Conservation (phyloP, 2,888 invertebrate genomes). For the Lithodes maja region DNA sequence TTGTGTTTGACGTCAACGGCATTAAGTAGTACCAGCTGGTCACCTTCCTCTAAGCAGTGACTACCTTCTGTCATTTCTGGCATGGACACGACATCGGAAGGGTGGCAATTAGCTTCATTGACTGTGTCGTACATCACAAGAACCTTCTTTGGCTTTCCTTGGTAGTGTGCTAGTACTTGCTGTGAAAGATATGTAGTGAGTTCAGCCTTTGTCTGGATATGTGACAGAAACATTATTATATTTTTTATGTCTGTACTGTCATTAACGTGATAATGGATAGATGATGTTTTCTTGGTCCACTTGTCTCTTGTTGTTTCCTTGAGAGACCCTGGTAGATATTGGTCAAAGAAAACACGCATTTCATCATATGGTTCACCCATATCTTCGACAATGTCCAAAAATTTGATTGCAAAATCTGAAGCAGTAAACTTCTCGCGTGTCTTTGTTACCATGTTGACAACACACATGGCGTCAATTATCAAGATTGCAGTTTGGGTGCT, state of each 20-base stretch:
- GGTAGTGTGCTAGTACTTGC: constrained; percentile 1
- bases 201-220: constrained; percentile 8
- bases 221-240: background rate
- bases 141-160: constrained; percentile 12
- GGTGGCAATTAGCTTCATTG: background rate
- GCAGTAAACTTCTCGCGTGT: constrained; percentile 21
- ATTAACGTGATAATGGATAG: constrained; percentile 35
- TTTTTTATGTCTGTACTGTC: constrained; percentile 5
- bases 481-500: constrained; percentile 1
- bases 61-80: constrained; percentile 6
- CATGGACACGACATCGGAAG: constrained; percentile 12
- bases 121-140: constrained; percentile 4
- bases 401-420: constrained; percentile 11
- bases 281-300: background rate
- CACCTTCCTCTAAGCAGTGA: constrained; percentile 19
- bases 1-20: constrained; percentile 23
- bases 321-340: constrained; percentile 15
- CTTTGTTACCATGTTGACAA: constrained; percentile 31
- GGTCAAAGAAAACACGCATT: background rate
- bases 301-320: constrained; percentile 26
- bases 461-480: constrained; percentile 28
- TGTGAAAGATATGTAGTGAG: background rate
- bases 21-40: constrained; percentile 16
- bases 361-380: constrained; percentile 22
- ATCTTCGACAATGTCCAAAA: background rate